Conservation (phyloP, 2,113 vertebrate species). For the Odocoileus hemionus region DNA sequence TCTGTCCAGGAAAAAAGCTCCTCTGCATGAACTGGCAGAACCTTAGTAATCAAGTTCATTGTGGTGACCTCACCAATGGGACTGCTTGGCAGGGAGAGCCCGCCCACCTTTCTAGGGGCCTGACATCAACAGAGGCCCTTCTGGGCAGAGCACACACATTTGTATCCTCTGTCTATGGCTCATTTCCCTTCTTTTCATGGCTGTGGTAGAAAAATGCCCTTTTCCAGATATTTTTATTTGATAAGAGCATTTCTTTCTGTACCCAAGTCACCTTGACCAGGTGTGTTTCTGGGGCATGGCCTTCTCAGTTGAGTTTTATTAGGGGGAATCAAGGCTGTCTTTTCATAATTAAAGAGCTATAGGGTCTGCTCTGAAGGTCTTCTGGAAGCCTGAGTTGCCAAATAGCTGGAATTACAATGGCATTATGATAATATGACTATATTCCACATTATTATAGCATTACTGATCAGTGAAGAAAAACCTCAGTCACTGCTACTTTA, state of each 20-base stretch:
- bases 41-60: neutral
- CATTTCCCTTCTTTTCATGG: neutral
- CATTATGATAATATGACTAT: neutral
- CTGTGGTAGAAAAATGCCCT: neutral
- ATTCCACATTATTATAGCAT: neutral
- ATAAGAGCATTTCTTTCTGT: neutral
- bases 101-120: neutral
- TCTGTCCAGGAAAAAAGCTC: neutral
- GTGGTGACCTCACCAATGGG: neutral
- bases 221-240: neutral
- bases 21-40: neutral
- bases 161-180: neutral
- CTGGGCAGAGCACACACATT: neutral
- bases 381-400: neutral
- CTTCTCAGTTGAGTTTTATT: neutral
- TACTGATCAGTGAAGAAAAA: neutral
- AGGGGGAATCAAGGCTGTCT: neutral
- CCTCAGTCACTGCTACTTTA: neutral
- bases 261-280: neutral
- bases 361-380: neutral
- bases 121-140: neutral
- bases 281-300: neutral
- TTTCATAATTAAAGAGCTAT: neutral
- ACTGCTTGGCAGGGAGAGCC: neutral
- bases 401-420: neutral